These are phyloP conservation scores for Drosophila meridionalis DNA, from an alignment of 2,888 invertebrate genomes.

Conservation along the genomic window DNA sequence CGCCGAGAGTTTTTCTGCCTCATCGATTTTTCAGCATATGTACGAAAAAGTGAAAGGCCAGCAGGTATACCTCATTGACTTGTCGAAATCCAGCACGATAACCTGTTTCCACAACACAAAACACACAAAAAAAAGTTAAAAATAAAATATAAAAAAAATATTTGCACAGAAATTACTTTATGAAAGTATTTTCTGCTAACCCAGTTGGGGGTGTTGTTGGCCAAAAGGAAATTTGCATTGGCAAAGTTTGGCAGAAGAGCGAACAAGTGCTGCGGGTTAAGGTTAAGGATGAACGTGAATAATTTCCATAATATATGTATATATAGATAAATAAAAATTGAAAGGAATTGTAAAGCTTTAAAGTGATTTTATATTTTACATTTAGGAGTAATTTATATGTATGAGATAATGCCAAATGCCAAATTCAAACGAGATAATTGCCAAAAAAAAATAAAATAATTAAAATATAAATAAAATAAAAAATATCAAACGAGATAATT, in stretches of 20 bases:
- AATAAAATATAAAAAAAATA: conserved; percentile 29
- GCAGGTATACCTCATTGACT: conserved; percentile 41
- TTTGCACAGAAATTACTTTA: conserved; percentile 43
- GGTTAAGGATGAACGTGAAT: neutral
- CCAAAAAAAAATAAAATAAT: no score
- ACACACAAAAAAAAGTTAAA: neutral
- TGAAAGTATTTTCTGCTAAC: conserved; percentile 35
- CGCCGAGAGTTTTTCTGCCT: conserved; percentile 4
- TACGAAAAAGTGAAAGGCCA: conserved; percentile 69
- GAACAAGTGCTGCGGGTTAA: neutral
- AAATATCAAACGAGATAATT: no score
- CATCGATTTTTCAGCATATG: conserved; percentile 46
- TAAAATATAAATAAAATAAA: no score
- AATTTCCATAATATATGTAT: neutral
- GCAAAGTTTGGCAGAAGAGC: conserved; percentile 1
- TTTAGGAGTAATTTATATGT: no score
- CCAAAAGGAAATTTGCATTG: conserved; percentile 24
- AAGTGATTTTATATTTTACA: no score
- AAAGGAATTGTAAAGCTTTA: no score
- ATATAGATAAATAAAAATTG: neutral
- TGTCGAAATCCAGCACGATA: conserved; percentile 51
- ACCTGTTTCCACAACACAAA: conserved; percentile 50
- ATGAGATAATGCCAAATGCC: no score
- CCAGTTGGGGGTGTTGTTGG: conserved; percentile 35
- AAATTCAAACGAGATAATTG: no score